phyloP scores from a whole-genome alignment of 2,797 vertebrate species.

The Philypnodon macrostomus region DNA sequence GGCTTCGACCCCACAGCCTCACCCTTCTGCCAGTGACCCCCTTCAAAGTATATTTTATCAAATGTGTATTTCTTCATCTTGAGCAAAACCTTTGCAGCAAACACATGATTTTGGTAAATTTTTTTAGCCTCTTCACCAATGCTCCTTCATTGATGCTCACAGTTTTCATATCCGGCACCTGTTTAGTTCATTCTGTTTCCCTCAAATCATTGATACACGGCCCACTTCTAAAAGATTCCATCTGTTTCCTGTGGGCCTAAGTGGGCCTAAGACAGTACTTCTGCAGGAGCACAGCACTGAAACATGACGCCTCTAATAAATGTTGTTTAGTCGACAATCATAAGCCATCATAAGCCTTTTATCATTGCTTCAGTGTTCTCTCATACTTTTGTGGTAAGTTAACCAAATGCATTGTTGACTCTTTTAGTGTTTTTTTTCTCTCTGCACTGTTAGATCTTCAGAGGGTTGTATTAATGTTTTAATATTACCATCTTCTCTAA shows the following conservation, averaged over 20 bases:
- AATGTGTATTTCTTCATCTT: too few species aligned
- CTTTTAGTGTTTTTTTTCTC: conserved; percentile 47
- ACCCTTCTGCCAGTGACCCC: conserved; percentile 90
- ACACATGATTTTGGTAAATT: conserved; percentile 30
- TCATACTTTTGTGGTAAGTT: conserved; percentile 2
- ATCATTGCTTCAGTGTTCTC: conserved; percentile 11
- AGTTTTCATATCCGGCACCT: conserved; percentile 6
- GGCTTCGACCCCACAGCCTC: conserved; percentile 96
- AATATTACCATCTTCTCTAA: neutral
- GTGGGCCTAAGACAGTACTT: neutral
- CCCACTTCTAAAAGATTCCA: too few species aligned
- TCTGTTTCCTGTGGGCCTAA: too few species aligned
- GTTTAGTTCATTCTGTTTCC: conserved; percentile 7
- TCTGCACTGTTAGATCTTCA: conserved; percentile 39
- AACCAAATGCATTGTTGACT: conserved; percentile 10
- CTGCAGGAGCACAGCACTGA: neutral
- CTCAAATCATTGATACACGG: too few species aligned
- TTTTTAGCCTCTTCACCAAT: conserved; percentile 33
- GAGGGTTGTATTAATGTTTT: conserved; percentile 33
- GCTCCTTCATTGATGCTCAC: conserved; percentile 22
- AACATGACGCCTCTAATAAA: neutral
- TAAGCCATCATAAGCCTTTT: conserved; percentile 9
- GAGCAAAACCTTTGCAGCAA: conserved; percentile 43
- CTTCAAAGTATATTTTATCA: too few species aligned
- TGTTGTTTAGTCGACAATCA: conserved; percentile 1